phyloP scores from a whole-genome alignment of 35 echinoderm and acorn worm genomes.

The Ophioderma brevispina region DNA sequence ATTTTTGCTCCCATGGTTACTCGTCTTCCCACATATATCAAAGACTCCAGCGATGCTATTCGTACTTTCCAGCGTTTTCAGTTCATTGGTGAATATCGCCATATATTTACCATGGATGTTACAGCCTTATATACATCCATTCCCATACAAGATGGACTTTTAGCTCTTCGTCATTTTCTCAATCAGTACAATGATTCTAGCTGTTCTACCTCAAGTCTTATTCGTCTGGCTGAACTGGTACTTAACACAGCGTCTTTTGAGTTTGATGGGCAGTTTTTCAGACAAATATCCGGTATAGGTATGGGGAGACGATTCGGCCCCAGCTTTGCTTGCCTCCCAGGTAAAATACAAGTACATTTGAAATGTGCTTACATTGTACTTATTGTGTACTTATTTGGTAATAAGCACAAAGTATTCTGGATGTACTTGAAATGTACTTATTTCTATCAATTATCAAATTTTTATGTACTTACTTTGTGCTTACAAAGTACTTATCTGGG shows the following conservation, averaged over 20 bases:
- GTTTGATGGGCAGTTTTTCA: background rate
- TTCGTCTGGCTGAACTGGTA: background rate
- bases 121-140: constrained; percentile 32
- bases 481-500: too few relatives aligned
- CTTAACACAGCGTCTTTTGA: background rate
- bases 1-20: constrained; percentile 35
- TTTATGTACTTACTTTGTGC: too few relatives aligned
- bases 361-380: too few relatives aligned
- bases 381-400: too few relatives aligned
- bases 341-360: too few relatives aligned
- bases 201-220: background rate
- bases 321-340: constrained; percentile 24
- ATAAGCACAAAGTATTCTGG: too few relatives aligned
- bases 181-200: background rate
- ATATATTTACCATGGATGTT: constrained; percentile 45
- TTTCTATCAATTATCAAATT: too few relatives aligned
- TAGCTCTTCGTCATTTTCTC: constrained; percentile 11
- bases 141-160: constrained; percentile 28
- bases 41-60: constrained; percentile 28
- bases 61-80: background rate
- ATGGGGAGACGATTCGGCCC: background rate
- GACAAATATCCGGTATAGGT: constrained; percentile 11
- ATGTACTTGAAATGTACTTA: too few relatives aligned
- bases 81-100: background rate
- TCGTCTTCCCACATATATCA: constrained; percentile 43